phyloP scores from a whole-genome alignment of 2,113 vertebrate species.

The Apodemus sylvaticus region DNA sequence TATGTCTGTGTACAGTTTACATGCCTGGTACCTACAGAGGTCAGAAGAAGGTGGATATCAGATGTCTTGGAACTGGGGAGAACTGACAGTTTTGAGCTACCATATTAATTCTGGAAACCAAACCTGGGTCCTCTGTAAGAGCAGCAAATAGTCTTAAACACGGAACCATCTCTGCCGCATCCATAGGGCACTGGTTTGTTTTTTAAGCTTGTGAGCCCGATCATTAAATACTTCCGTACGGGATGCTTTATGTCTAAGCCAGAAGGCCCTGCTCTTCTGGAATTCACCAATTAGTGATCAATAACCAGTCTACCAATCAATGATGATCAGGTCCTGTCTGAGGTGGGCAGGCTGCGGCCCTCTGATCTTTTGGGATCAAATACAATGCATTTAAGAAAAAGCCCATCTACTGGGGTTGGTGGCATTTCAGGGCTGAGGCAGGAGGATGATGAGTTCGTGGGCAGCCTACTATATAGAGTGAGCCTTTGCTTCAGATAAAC shows the following conservation, averaged over 20 bases:
- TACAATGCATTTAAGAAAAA: not conserved
- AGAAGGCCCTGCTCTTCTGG: not conserved
- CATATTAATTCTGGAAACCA: not conserved
- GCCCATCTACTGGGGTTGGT: not conserved
- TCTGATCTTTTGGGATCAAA: not conserved
- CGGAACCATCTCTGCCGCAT: not conserved
- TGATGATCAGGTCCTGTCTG: not conserved
- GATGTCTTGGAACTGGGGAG: not conserved
- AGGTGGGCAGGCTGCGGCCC: not conserved
- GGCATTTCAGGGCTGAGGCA: not conserved
- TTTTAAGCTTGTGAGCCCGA: not conserved
- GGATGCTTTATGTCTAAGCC: not conserved
- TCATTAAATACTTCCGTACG: not conserved
- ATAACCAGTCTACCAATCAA: not conserved
- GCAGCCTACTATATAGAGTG: no score
- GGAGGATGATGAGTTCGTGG: no score
- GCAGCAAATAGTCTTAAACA: not conserved
- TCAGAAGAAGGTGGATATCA: not conserved
- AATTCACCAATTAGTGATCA: not conserved
- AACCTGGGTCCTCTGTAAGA: not conserved
- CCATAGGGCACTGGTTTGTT: not conserved
- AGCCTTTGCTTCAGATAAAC: not conserved
- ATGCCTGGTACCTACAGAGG: not conserved
- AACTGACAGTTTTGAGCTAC: not conserved
- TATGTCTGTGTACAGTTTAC: not conserved